Evolutionary conservation across 2,113 vertebrate genomes (phyloP).

Genomic region (Chiloscyllium plagiosum): DNA sequence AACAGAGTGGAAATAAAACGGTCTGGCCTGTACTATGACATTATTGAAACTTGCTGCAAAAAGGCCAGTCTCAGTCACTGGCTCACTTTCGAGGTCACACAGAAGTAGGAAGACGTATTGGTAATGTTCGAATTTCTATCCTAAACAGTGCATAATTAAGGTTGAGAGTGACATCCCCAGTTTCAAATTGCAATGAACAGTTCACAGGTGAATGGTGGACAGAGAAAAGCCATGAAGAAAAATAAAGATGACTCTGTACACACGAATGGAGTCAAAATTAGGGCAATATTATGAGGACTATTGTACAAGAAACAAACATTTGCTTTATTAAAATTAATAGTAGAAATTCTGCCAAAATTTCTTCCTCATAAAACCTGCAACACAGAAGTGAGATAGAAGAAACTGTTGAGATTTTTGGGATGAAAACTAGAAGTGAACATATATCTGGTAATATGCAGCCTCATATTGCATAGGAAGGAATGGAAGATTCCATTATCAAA

Average conservation of each 20-base stretch:
- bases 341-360: neutral
- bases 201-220: neutral
- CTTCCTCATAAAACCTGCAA: neutral
- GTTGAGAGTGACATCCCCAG: neutral
- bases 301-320: neutral
- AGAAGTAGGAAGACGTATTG: too few species aligned
- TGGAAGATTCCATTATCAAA: neutral
- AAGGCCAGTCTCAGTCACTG: too few species aligned
- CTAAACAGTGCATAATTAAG: too few species aligned
- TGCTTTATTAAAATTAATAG: neutral
- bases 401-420: neutral
- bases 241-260: neutral
- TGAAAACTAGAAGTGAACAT: neutral
- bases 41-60: too few species aligned
- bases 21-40: too few species aligned
- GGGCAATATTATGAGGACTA: neutral
- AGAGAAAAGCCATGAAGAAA: neutral
- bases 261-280: neutral
- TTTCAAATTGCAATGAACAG: neutral
- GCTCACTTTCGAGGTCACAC: too few species aligned
- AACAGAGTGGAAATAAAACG: too few species aligned
- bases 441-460: neutral
- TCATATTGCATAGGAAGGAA: neutral
- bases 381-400: neutral
- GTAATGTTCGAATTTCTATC: too few species aligned